Percentiles rank a stretch among this genome's conserved stretches.
Conservation (phyloP, 2,113 vertebrate genomes). For the Salminus brasiliensis region DNA sequence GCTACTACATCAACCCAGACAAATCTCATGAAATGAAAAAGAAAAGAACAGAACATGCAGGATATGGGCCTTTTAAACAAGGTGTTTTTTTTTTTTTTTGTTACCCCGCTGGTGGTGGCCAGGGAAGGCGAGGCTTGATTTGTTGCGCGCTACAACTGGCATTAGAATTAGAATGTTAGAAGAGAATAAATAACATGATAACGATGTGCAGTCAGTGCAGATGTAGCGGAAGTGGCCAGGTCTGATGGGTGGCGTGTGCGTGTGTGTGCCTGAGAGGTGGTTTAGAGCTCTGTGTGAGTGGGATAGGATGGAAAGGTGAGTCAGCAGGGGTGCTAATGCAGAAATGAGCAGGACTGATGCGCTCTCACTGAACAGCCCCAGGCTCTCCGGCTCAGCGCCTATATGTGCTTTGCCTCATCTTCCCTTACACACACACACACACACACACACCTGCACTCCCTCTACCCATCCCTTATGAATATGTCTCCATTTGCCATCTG, state of each 20-base stretch:
- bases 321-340: constrained; percentile 62
- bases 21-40: too few species aligned
- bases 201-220: background rate
- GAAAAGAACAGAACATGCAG: too few species aligned
- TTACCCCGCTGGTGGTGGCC: background rate
- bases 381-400: constrained; percentile 58
- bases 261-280: constrained; percentile 48
- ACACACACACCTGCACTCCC: constrained; percentile 5
- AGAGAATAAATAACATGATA: constrained; percentile 1
- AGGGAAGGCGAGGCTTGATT: background rate
- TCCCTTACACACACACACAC: background rate
- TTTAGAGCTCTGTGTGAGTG: constrained; percentile 42
- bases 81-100: background rate
- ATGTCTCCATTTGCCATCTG: background rate
- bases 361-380: constrained; percentile 61
- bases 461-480: background rate
- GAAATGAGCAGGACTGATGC: constrained; percentile 68
- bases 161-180: background rate
- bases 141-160: background rate
- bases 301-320: constrained; percentile 67
- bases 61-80: background rate
- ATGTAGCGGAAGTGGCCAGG: background rate
- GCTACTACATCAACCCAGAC: too few species aligned
- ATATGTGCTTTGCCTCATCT: constrained; percentile 20
- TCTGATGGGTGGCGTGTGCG: constrained; percentile 29